Evolutionary conservation across 2,113 vertebrate species (phyloP).

Genomic region (Phainopepla nitens): DNA sequence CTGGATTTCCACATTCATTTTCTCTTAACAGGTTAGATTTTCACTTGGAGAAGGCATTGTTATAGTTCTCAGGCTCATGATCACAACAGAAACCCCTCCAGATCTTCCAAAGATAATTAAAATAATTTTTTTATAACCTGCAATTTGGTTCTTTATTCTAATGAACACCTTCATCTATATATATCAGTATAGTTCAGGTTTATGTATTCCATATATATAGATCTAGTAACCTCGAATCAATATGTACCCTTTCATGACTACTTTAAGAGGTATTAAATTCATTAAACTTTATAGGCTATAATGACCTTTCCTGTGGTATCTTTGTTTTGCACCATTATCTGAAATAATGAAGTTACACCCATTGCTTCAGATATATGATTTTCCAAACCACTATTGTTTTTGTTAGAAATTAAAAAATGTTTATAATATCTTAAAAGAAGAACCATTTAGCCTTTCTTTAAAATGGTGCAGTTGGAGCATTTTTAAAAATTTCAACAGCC

Average conservation of each 20-base stretch:
- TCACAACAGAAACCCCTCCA: not conserved
- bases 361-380: not conserved
- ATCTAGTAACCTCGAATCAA: not conserved
- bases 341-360: not conserved
- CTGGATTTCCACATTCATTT: not conserved
- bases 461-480: not conserved
- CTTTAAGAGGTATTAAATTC: not conserved
- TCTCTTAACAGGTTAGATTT: not conserved
- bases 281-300: not conserved
- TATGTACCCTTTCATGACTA: not conserved
- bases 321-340: not conserved
- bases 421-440: not conserved
- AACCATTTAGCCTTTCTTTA: not conserved
- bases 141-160: not conserved
- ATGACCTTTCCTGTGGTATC: not conserved
- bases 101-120: not conserved
- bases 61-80: not conserved
- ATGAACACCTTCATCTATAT: not conserved
- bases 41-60: not conserved
- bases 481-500: not conserved
- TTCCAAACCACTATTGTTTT: not conserved
- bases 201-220: not conserved
- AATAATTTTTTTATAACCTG: not conserved
- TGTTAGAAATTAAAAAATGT: not conserved
- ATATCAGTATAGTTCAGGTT: not conserved